These are phyloP conservation scores for Ceratoteleas bidentatus DNA, from an alignment of 1,140 invertebrate species.

Conservation along the genomic window DNA sequence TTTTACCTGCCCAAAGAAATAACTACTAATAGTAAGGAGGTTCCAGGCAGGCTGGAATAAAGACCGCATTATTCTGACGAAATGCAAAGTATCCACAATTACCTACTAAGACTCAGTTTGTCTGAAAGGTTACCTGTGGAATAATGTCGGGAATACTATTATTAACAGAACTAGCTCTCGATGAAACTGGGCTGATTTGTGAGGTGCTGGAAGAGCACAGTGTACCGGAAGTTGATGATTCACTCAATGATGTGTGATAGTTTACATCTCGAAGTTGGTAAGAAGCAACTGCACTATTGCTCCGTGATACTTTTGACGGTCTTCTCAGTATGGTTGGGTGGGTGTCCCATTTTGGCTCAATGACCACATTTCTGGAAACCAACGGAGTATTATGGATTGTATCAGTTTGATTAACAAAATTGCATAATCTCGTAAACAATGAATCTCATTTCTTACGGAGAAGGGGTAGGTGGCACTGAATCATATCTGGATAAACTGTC, in stretches of 20 bases:
- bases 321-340: slow-evolving; percentile 76
- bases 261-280: slow-evolving; percentile 77
- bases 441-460: slow-evolving; percentile 76
- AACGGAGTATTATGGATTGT: background rate
- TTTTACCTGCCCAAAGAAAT: slow-evolving; percentile 77
- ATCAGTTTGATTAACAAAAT: too few relatives aligned
- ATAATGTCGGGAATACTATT: slow-evolving; percentile 75
- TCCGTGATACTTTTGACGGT: slow-evolving; percentile 75
- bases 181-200: slow-evolving; percentile 77
- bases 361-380: slow-evolving; percentile 69
- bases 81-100: background rate
- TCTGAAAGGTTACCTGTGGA: slow-evolving; percentile 73
- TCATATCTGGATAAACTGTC: slow-evolving; percentile 76
- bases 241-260: slow-evolving; percentile 76
- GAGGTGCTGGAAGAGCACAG: slow-evolving; percentile 78
- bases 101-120: background rate
- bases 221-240: slow-evolving; percentile 75
- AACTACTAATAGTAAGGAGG: slow-evolving; percentile 74
- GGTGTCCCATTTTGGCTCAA: slow-evolving; percentile 79
- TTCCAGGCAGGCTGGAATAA: slow-evolving; percentile 78
- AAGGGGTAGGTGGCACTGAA: slow-evolving; percentile 71
- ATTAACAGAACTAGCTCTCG: slow-evolving; percentile 74
- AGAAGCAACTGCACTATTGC: slow-evolving; percentile 76
- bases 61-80: slow-evolving; percentile 20
- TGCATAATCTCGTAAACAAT: too few relatives aligned